Percentiles rank a stretch among this genome's conserved stretches.
Conservation (phyloP, 2,797 vertebrate genomes). For the Danionella dracula region DNA sequence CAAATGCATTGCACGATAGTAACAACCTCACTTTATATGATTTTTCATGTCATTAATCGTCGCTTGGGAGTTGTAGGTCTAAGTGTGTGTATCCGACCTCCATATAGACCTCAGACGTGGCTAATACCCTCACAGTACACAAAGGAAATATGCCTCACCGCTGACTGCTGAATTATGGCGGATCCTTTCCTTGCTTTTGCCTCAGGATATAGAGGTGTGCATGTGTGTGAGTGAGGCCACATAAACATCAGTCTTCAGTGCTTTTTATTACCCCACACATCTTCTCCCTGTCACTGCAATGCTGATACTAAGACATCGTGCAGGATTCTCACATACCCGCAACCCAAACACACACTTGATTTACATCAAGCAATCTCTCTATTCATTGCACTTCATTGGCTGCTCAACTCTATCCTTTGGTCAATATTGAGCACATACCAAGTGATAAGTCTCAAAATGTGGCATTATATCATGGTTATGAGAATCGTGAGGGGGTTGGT, state of each 20-base stretch:
- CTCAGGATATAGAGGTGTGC: constrained; percentile 7
- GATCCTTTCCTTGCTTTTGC: background rate
- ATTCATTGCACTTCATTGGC: background rate
- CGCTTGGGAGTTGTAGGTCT: background rate
- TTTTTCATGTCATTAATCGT: background rate
- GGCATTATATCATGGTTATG: background rate
- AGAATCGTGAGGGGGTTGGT: background rate
- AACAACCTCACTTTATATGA: no score
- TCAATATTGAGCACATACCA: constrained; percentile 7
- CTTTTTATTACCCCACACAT: constrained; percentile 28
- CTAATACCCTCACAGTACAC: constrained; percentile 11
- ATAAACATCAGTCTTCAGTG: constrained; percentile 13
- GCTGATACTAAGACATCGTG: constrained; percentile 30
- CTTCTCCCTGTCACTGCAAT: constrained; percentile 18
- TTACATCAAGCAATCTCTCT: constrained; percentile 22
- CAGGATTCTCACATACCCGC: background rate
- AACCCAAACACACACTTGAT: constrained; percentile 18
- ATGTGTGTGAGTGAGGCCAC: background rate
- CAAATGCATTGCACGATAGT: no score
- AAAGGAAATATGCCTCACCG: constrained; percentile 12
- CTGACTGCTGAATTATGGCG: constrained; percentile 19
- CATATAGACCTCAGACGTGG: background rate
- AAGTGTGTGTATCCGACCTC: constrained; percentile 4
- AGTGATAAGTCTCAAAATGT: background rate
- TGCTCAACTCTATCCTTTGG: background rate